Conservation (phyloP, 2,113 vertebrate genomes). For the Galemys pyrenaicus region DNA sequence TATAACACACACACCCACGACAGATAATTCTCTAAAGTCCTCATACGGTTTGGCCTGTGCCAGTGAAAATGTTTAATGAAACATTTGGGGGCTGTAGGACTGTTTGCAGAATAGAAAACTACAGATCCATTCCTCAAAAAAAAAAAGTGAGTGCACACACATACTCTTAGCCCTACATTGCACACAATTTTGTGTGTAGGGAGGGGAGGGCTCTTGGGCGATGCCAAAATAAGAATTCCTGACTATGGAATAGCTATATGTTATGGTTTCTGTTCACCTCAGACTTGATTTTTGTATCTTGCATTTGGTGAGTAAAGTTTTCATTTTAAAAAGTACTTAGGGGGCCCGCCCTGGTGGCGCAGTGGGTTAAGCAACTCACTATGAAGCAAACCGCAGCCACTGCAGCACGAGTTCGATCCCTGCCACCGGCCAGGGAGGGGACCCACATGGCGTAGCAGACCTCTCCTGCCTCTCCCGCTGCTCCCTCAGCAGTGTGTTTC, state of each 20-base stretch:
- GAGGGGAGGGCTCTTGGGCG: background rate
- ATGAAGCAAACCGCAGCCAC: too few species aligned
- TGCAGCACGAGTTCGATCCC: too few species aligned
- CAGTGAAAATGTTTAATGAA: background rate
- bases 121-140: background rate
- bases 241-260: background rate
- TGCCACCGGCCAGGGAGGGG: too few species aligned
- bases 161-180: background rate
- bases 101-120: background rate
- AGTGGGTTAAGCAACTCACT: too few species aligned
- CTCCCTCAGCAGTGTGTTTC: too few species aligned
- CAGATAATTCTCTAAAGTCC: background rate
- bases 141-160: background rate
- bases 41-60: background rate
- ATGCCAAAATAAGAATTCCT: background rate
- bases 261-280: background rate
- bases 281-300: background rate
- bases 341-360: too few species aligned
- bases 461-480: too few species aligned
- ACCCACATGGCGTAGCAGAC: too few species aligned
- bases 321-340: conserved; percentile 3
- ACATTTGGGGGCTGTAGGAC: background rate
- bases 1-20: too few species aligned
- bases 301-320: background rate
- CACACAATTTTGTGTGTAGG: background rate